Conservation (phyloP, 2,113 vertebrate genomes). For the Lonchura striata region DNA sequence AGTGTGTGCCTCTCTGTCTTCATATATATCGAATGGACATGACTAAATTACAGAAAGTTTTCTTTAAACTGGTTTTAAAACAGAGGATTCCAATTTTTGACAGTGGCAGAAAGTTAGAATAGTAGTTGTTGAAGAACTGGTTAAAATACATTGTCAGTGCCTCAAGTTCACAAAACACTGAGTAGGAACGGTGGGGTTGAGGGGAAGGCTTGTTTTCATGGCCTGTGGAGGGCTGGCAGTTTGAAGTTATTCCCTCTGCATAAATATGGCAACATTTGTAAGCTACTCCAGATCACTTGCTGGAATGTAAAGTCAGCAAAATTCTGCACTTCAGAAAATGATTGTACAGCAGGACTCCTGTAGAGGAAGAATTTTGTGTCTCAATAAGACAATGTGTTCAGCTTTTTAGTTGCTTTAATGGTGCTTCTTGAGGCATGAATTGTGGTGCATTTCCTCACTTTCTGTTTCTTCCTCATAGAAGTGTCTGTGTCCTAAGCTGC, state of each 20-base stretch:
- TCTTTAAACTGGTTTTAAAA: not conserved
- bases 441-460: not conserved
- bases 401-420: not conserved
- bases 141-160: conserved; percentile 24
- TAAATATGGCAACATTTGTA: conserved; percentile 46
- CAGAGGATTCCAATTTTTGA: not conserved
- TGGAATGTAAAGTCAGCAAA: conserved; percentile 62
- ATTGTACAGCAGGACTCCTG: not conserved
- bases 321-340: conserved; percentile 11
- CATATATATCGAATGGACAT: not conserved
- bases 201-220: conserved; percentile 7
- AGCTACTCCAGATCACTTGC: conserved; percentile 39
- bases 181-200: not conserved
- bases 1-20: not conserved
- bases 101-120: not conserved
- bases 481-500: not conserved
- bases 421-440: not conserved
- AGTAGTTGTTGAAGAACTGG: conserved; percentile 6
- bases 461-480: not conserved
- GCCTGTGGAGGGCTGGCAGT: conserved; percentile 7
- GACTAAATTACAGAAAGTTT: not conserved
- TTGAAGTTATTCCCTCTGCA: conserved; percentile 22
- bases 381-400: not conserved
- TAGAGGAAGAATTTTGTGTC: conserved; percentile 33
- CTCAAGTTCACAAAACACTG: conserved; percentile 5